phyloP scores from a whole-genome alignment of 1,140 invertebrate species.

The Centruroides vittatus region DNA sequence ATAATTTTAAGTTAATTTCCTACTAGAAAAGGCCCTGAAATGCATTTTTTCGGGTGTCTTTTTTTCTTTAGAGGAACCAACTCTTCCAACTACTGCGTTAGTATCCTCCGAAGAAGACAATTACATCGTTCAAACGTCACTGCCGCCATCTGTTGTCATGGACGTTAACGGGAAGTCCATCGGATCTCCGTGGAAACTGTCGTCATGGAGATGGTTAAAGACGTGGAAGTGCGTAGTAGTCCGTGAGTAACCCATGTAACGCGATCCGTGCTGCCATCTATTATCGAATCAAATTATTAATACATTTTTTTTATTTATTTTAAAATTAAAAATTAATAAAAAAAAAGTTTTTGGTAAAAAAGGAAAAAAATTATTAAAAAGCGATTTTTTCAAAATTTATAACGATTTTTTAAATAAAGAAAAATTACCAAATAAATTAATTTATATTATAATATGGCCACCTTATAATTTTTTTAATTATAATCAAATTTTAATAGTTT shows the following conservation, averaged over 20 bases:
- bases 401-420: neutral
- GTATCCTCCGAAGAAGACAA: conserved; percentile 25
- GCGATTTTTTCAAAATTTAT: too few species aligned
- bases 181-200: conserved; percentile 35
- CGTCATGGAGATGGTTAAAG: conserved; percentile 32
- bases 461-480: too few species aligned
- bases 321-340: neutral
- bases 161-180: conserved; percentile 22
- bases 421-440: neutral
- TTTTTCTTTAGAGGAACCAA: too few species aligned
- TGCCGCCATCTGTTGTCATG: conserved; percentile 28
- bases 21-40: neutral
- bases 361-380: too few species aligned
- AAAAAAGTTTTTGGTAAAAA: too few species aligned
- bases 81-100: too few species aligned
- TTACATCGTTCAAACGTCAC: conserved; percentile 35
- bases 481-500: too few species aligned
- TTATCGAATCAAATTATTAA: conserved; percentile 16
- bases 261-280: conserved; percentile 8
- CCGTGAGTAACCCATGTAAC: too few species aligned
- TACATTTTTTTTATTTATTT: neutral
- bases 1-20: too few species aligned
- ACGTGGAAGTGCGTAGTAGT: conserved; percentile 27
- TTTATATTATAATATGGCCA: too few species aligned
- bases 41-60: neutral